These are phyloP conservation scores for Pogonocherus hispidulus DNA, from an alignment of 2,888 invertebrate genomes.

Conservation along the genomic window DNA sequence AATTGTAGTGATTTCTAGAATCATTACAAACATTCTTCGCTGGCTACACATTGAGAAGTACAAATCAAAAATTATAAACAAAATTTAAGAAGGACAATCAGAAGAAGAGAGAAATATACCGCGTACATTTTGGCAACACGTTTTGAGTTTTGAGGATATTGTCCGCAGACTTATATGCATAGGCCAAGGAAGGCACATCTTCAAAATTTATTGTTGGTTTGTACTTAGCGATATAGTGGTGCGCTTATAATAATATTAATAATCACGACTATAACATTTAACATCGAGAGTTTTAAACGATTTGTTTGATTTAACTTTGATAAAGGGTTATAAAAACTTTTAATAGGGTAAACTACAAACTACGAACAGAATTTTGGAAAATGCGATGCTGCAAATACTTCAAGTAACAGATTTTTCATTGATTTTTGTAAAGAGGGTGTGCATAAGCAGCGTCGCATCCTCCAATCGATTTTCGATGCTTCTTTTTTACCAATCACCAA, in stretches of 20 bases:
- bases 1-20: not conserved
- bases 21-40: not conserved
- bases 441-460: not conserved
- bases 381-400: not conserved
- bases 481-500: conserved; percentile 13
- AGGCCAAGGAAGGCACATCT: conserved; percentile 55
- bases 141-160: conserved; percentile 51
- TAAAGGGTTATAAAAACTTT: conserved; percentile 41
- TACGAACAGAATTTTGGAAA: conserved; percentile 25
- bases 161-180: conserved; percentile 42
- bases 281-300: conserved; percentile 33
- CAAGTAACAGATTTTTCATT: not conserved
- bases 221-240: conserved; percentile 48
- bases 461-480: conserved; percentile 16
- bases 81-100: conserved; percentile 41
- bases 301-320: conserved; percentile 24
- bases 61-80: conserved; percentile 53
- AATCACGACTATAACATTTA: conserved; percentile 31
- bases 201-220: conserved; percentile 53
- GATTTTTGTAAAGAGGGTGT: not conserved
- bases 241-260: conserved; percentile 40
- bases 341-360: conserved; percentile 37
- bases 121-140: conserved; percentile 63
- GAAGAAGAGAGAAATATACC: conserved; percentile 38
- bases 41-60: conserved; percentile 43